These are phyloP conservation scores for Neoaliturus tenellus DNA, from an alignment of 2,888 invertebrate species.

Conservation along the genomic window DNA sequence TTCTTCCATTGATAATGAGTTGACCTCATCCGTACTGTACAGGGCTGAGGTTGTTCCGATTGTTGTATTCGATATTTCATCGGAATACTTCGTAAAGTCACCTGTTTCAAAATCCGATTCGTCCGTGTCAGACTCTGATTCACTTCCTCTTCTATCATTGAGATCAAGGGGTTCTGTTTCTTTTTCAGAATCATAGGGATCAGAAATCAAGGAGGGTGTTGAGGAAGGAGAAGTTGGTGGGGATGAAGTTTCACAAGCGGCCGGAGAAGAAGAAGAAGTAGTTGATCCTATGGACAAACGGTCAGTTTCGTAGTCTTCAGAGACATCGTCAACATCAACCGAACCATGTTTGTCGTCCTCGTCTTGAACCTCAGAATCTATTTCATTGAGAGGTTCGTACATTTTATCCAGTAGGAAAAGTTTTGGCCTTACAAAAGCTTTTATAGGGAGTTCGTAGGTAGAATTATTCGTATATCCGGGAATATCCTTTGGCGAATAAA, in stretches of 20 bases:
- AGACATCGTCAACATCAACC: neutral
- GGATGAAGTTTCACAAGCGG: too few species aligned
- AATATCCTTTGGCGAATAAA: too few species aligned
- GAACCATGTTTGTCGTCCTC: neutral
- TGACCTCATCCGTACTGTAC: neutral
- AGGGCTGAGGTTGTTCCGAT: neutral
- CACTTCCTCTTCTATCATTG: neutral
- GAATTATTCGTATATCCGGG: too few species aligned
- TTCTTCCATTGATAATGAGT: neutral
- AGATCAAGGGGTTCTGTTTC: neutral
- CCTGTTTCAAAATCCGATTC: neutral
- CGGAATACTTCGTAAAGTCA: neutral
- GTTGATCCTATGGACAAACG: too few species aligned
- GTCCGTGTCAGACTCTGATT: neutral
- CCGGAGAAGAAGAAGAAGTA: too few species aligned
- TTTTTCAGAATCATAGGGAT: neutral
- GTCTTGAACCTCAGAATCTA: neutral
- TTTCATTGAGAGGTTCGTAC: neutral
- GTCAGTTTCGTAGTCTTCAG: neutral
- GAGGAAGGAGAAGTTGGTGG: too few species aligned
- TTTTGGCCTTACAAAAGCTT: too few species aligned
- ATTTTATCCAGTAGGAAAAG: neutral
- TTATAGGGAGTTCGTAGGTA: neutral
- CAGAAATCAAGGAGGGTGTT: neutral
- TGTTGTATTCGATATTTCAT: neutral